A percentile compares a stretch with the other conserved stretches of the same genome.
Conservation (phyloP, 2,797 vertebrate species). For the Microchirus variegatus region DNA sequence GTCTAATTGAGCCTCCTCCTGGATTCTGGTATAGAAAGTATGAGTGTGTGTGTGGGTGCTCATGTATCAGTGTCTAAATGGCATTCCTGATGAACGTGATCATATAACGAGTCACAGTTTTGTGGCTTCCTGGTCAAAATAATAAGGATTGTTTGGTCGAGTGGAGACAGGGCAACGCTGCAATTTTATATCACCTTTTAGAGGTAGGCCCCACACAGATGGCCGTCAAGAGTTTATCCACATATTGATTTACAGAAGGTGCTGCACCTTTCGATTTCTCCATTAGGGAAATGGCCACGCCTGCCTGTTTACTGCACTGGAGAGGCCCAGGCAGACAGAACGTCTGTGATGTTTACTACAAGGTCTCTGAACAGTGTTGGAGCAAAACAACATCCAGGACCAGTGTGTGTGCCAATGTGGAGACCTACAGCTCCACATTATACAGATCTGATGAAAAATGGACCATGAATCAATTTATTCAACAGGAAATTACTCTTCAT, state of each 20-base stretch:
- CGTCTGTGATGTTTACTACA: slow-evolving; percentile 50
- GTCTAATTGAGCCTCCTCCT: slow-evolving; percentile 65
- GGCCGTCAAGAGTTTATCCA: slow-evolving; percentile 62
- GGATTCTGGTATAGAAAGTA: slow-evolving; percentile 49
- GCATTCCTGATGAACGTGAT: slow-evolving; percentile 42
- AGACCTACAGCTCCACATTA: slow-evolving; percentile 4
- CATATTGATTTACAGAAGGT: slow-evolving; percentile 77
- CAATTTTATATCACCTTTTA: slow-evolving; percentile 40
- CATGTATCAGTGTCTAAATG: slow-evolving; percentile 38
- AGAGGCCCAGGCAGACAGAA: slow-evolving; percentile 49
- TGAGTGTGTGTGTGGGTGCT: slow-evolving; percentile 16
- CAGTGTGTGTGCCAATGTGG: not conserved
- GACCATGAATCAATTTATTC: too few relatives aligned
- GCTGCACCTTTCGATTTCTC: slow-evolving; percentile 79
- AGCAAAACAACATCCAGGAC: slow-evolving; percentile 23
- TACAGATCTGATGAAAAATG: not conserved
- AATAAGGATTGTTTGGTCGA: slow-evolving; percentile 18
- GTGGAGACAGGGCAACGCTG: slow-evolving; percentile 11
- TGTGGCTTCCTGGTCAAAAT: slow-evolving; percentile 23
- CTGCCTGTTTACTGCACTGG: slow-evolving; percentile 71
- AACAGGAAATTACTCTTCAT: too few relatives aligned
- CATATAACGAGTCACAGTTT: slow-evolving; percentile 30
- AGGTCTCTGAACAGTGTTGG: slow-evolving; percentile 24
- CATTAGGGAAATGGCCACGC: slow-evolving; percentile 75
- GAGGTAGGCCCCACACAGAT: slow-evolving; percentile 48